phyloP scores from a whole-genome alignment of 2,888 invertebrate species.

The Drosophila birchii region DNA sequence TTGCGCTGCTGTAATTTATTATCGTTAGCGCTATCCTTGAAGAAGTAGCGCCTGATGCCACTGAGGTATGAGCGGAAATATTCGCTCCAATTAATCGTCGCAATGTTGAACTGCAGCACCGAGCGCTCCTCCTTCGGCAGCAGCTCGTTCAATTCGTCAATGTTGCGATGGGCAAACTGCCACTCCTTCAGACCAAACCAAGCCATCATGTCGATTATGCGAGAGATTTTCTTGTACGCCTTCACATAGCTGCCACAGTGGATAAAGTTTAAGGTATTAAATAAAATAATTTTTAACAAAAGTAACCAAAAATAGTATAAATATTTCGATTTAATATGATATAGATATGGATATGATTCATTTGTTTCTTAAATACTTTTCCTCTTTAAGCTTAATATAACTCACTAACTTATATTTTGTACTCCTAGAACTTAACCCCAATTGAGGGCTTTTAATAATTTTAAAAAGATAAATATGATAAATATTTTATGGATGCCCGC shows the following conservation, averaged over 20 bases:
- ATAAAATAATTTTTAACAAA: too few species aligned
- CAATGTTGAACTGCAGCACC: slow-evolving; percentile 86
- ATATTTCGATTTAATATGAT: neutral
- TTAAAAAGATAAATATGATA: neutral
- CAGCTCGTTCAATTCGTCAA: slow-evolving; percentile 82
- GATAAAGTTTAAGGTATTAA: neutral
- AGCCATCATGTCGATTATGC: slow-evolving; percentile 85
- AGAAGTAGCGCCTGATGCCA: slow-evolving; percentile 88
- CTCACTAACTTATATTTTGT: too few species aligned
- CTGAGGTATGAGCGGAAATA: slow-evolving; percentile 89
- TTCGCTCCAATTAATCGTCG: slow-evolving; percentile 88
- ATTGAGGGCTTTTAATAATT: neutral
- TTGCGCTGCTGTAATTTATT: slow-evolving; percentile 81
- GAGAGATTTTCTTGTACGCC: slow-evolving; percentile 83
- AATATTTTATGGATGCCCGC: neutral
- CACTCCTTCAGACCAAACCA: slow-evolving; percentile 85
- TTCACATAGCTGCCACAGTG: slow-evolving; percentile 77
- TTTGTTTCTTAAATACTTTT: neutral
- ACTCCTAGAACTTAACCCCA: neutral
- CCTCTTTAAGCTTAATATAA: too few species aligned
- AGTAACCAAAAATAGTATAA: neutral
- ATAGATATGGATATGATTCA: neutral
- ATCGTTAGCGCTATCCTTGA: slow-evolving; percentile 88
- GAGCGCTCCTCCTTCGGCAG: slow-evolving; percentile 70
- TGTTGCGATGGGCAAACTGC: slow-evolving; percentile 83